A percentile compares a stretch with the other conserved stretches of the same genome.
Evolutionary conservation across 2,113 vertebrate genomes (phyloP).

Genomic region (Hippocampus zosterae): DNA sequence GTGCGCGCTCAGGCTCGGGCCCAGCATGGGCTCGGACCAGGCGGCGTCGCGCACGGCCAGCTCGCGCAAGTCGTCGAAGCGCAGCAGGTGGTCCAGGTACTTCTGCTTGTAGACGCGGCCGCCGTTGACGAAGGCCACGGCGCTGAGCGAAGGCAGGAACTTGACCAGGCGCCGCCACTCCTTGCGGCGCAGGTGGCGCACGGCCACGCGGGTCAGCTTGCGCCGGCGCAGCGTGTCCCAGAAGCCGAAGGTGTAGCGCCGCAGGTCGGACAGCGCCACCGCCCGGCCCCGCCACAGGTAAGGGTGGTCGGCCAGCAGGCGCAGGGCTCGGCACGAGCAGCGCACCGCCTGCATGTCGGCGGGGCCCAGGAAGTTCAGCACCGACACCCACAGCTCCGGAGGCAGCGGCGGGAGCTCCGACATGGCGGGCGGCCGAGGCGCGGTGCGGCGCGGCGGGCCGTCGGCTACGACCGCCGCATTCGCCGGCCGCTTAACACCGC

Average conservation of each 20-base stretch:
- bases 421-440: conserved; percentile 16
- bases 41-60: conserved; percentile 49
- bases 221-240: conserved; percentile 50
- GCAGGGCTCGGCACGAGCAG: conserved; percentile 33
- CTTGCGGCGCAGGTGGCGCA: conserved; percentile 53
- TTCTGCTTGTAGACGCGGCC: conserved; percentile 50
- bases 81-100: conserved; percentile 43
- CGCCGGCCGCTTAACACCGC: background rate
- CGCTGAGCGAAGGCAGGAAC: conserved; percentile 50
- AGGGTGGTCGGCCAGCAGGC: conserved; percentile 47
- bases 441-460: background rate
- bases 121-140: conserved; percentile 53
- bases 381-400: conserved; percentile 49
- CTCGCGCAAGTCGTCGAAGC: conserved; percentile 32
- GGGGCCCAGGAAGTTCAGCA: conserved; percentile 45
- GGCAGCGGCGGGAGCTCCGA: conserved; percentile 40
- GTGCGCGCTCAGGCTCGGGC: conserved; percentile 19
- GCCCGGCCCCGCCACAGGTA: conserved; percentile 43
- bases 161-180: conserved; percentile 58
- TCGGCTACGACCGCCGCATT: background rate
- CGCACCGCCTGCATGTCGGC: conserved; percentile 50
- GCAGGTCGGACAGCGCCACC: conserved; percentile 49
- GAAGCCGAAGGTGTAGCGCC: conserved; percentile 60
- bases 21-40: conserved; percentile 45
- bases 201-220: conserved; percentile 45